A percentile compares a stretch with the other conserved stretches of the same genome.
Conservation (phyloP, 2,113 vertebrate species). For the Raja brachyura region DNA sequence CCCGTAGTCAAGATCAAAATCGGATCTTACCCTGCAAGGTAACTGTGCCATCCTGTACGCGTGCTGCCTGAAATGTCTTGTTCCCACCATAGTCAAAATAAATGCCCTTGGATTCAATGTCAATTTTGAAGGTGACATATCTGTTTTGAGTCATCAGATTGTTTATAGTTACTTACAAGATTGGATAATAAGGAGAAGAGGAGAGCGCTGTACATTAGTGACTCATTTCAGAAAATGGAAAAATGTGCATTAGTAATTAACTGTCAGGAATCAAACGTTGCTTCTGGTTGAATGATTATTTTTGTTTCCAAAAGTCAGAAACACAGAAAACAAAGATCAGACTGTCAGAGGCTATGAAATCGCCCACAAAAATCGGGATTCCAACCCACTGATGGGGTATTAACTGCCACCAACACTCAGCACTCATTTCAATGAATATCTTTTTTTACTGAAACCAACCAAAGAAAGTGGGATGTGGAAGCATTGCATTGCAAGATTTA, state of each 20-base stretch:
- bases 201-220: background rate
- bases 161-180: background rate
- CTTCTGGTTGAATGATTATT: slow-evolving; percentile 25
- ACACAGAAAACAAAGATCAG: slow-evolving; percentile 22
- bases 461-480: slow-evolving; percentile 4
- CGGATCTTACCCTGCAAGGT: too few relatives aligned
- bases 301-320: slow-evolving; percentile 4
- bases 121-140: background rate
- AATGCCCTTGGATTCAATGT: background rate
- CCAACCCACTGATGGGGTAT: slow-evolving; percentile 5
- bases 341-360: background rate
- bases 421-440: background rate
- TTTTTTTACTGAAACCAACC: background rate
- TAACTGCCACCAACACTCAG: slow-evolving; percentile 25
- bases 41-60: too few relatives aligned
- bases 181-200: background rate
- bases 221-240: background rate
- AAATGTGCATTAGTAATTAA: background rate
- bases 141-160: background rate
- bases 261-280: slow-evolving; percentile 9
- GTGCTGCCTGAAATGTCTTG: background rate
- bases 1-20: too few relatives aligned
- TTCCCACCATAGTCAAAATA: background rate
- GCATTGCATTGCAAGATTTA: background rate
- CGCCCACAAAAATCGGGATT: slow-evolving; percentile 18